A percentile compares a stretch with the other conserved stretches of the same genome.
These are phyloP conservation scores for Drosophila orosa DNA, from an alignment of 1,140 invertebrate genomes.

Conservation along the genomic window DNA sequence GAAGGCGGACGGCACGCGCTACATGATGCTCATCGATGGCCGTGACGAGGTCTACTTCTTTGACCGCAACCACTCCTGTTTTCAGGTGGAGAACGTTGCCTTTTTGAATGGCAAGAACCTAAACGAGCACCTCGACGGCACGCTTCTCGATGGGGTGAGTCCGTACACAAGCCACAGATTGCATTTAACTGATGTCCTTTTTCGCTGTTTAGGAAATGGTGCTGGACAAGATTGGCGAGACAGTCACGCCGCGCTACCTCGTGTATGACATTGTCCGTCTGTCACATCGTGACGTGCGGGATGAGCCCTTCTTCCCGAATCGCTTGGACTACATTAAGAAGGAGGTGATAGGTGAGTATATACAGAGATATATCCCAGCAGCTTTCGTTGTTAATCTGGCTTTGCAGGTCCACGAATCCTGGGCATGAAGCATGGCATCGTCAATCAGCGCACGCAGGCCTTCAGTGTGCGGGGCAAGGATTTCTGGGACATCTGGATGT, in stretches of 20 bases:
- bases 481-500: conserved; percentile 93
- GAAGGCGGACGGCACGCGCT: conserved; percentile 99
- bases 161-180: background rate
- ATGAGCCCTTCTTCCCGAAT: conserved; percentile 90
- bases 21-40: conserved; percentile 97
- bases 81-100: conserved; percentile 91
- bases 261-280: conserved; percentile 98
- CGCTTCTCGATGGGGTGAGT: conserved; percentile 93
- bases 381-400: background rate
- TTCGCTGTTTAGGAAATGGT: conserved; percentile 92
- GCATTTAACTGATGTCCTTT: background rate
- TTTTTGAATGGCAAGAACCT: conserved; percentile 92
- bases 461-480: conserved; percentile 94
- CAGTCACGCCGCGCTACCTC: conserved; percentile 93
- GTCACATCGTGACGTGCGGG: conserved; percentile 91
- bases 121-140: conserved; percentile 90
- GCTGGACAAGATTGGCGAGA: conserved; percentile 92
- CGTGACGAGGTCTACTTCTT: conserved; percentile 95
- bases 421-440: conserved; percentile 90
- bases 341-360: conserved; percentile 86
- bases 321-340: conserved; percentile 91
- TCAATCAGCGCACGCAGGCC: conserved; percentile 92
- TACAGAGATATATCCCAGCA: no score
- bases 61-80: conserved; percentile 98
- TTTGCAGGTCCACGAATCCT: conserved; percentile 86